Evolutionary conservation across 2,888 invertebrate species (phyloP).

Genomic region (Drosophila diplacantha): DNA sequence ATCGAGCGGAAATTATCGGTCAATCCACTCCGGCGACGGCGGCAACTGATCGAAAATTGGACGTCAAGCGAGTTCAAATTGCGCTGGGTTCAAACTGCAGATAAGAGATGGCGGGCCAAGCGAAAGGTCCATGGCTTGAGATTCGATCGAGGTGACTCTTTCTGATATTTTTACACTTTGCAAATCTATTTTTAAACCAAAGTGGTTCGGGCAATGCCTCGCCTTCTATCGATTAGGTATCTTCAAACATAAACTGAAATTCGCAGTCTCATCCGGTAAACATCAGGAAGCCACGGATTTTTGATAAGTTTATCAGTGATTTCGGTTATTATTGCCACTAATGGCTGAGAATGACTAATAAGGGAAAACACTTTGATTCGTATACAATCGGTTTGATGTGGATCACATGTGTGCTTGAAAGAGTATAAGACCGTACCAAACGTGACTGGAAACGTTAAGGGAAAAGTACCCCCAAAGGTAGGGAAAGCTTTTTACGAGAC

Average conservation of each 20-base stretch:
- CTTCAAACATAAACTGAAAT: background rate
- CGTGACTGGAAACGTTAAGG: background rate
- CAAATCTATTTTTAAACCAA: conserved; percentile 3
- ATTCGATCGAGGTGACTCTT: conserved; percentile 3
- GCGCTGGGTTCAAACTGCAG: conserved; percentile 7
- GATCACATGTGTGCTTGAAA: background rate
- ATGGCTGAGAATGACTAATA: conserved; percentile 10
- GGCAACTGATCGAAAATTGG: conserved; percentile 22
- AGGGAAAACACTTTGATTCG: background rate
- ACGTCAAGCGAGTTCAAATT: conserved; percentile 29
- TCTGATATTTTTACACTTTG: conserved; percentile 2
- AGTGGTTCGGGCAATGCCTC: background rate
- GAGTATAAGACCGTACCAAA: background rate
- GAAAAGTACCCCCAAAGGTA: background rate
- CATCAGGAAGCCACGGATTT: background rate
- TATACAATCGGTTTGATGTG: background rate
- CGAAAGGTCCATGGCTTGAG: background rate
- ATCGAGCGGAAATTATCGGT: conserved; percentile 46
- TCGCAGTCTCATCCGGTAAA: background rate
- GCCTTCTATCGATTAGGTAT: background rate
- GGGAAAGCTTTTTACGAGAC: background rate
- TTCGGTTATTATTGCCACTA: conserved; percentile 1
- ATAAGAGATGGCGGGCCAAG: conserved; percentile 11
- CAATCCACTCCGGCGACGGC: conserved; percentile 28
- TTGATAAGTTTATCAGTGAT: conserved; percentile 2